Percentiles rank a stretch among this genome's conserved stretches.
Conservation (phyloP, 2,797 vertebrate species). For the Rhynchonycteris naso region DNA sequence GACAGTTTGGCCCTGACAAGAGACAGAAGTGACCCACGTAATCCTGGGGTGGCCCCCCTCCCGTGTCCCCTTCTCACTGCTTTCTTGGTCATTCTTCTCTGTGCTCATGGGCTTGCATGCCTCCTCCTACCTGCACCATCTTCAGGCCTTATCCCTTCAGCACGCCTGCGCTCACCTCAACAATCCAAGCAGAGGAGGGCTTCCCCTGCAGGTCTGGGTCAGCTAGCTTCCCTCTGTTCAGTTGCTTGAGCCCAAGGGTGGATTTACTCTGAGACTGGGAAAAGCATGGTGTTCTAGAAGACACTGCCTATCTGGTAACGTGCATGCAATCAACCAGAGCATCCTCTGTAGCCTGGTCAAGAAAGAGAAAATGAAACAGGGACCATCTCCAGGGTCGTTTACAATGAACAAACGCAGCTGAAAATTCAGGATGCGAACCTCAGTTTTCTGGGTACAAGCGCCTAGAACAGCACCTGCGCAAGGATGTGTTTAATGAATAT, state of each 20-base stretch:
- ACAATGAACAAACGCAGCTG: not conserved
- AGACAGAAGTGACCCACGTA: not conserved
- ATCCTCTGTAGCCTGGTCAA: accelerated
- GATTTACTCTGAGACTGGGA: not conserved
- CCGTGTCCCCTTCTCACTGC: not conserved
- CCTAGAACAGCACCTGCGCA: not conserved
- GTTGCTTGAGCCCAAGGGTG: not conserved
- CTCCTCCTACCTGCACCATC: not conserved
- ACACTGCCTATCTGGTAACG: not conserved
- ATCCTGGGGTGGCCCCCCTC: not conserved
- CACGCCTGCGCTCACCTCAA: not conserved
- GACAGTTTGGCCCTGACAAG: not conserved
- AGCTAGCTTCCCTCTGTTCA: not conserved
- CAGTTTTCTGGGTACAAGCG: not conserved
- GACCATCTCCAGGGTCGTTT: not conserved
- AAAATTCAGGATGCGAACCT: not conserved
- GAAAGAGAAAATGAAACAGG: not conserved
- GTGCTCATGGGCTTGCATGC: accelerated
- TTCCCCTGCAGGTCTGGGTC: not conserved
- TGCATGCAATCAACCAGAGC: too few relatives aligned
- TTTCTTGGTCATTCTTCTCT: not conserved
- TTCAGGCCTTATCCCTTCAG: not conserved
- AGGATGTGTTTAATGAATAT: not conserved
- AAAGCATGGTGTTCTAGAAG: not conserved
- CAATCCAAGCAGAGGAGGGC: not conserved